Evolutionary conservation across 2,113 vertebrate species (phyloP).

Genomic region (Oxyura jamaicensis): DNA sequence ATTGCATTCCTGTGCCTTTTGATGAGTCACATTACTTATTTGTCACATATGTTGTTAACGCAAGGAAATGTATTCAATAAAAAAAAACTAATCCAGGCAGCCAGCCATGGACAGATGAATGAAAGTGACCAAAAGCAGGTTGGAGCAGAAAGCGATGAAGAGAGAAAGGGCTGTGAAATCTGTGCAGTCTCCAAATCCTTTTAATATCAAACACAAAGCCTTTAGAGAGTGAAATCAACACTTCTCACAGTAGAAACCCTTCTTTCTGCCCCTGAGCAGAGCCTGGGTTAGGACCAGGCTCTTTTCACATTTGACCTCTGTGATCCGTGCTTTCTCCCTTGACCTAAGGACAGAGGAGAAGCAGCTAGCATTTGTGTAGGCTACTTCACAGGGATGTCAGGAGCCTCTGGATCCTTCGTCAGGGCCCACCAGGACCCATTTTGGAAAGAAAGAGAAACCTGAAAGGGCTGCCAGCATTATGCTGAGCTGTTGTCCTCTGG

Average conservation of each 20-base stretch:
- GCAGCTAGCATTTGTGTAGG: background rate
- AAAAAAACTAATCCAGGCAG: constrained; percentile 76
- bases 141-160: constrained; percentile 41
- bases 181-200: constrained; percentile 45
- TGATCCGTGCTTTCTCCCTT: background rate
- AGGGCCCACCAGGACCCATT: background rate
- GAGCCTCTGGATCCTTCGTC: background rate
- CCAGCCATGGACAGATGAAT: constrained; percentile 74
- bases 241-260: background rate
- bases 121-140: constrained; percentile 73
- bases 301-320: background rate
- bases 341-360: background rate
- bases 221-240: constrained; percentile 29
- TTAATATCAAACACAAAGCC: constrained; percentile 38
- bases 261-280: background rate
- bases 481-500: constrained; percentile 2
- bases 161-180: constrained; percentile 29
- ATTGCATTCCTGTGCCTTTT: constrained; percentile 72
- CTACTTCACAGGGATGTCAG: constrained; percentile 33
- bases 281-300: background rate
- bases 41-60: constrained; percentile 79
- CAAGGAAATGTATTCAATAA: constrained; percentile 72
- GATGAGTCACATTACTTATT: constrained; percentile 78
- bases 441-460: constrained; percentile 25
- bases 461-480: constrained; percentile 17